Evolutionary conservation across 1,140 invertebrate species (phyloP), one percentile per base, ranked within the genome.

Genomic region (Plectus sambesii): DNA sequence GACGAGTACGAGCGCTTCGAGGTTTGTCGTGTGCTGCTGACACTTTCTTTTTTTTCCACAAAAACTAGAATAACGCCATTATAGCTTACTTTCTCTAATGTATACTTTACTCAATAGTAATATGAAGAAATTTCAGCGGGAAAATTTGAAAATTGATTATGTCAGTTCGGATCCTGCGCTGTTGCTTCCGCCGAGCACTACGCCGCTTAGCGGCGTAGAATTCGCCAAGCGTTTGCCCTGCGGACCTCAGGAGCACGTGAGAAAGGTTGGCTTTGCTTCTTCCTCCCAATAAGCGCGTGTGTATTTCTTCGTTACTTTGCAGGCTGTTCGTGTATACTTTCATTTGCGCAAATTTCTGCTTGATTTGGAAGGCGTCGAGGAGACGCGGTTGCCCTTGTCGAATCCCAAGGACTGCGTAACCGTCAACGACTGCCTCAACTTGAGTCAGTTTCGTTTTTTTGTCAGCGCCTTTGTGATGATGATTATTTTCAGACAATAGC

Each of bases 141-240:
- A 51, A 12, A 39, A 44, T 36, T 41, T 64, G 42, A 38, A 54
- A 22, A 55, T 75, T 42, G 72, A 75, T 42, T 70, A 71, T 52
- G 56, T 76, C 23, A 70, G 69, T 25, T 69, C 70, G 83, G 92
- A 98, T 72, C 85, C 87, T n/a, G 86, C 85, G 43, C 83, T 99
- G 58, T 74, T 98, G 36, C 73, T 98, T 49, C 88, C 90, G 2
- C 92, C 92, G 1, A 92, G 86, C n/a, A 84, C 85, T 12, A 94
- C 90, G 0, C 89, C 92, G 0, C 80, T 97, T 74, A 93, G 89
- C 19, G 89, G 89, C 0, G 89, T 97, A 59, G 82, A 85, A 58
- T 94, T 98, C 67, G 84, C 81, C 37, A 90, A 93, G 69, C 74
- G 92, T 60, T 72, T 97, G 37, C 89, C 93, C 2, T 94, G 88